These are phyloP conservation scores for Platichthys stellatus DNA, from an alignment of 2,113 vertebrate genomes.

Conservation along the genomic window DNA sequence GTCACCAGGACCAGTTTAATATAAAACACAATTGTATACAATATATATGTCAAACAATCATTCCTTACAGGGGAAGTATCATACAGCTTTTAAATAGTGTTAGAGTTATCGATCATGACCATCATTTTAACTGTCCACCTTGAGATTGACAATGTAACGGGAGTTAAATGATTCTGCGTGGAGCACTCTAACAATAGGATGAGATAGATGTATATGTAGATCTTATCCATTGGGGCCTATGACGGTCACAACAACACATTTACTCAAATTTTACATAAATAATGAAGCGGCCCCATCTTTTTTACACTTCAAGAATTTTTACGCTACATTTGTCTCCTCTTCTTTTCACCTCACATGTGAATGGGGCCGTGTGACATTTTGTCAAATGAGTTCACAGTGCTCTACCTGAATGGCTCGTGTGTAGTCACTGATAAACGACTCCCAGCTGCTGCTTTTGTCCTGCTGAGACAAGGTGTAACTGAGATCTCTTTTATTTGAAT, in stretches of 20 bases:
- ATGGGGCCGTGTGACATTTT: neutral
- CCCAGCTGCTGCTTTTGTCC: conserved; percentile 21
- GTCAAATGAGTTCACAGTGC: neutral
- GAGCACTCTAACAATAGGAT: too few relatives aligned
- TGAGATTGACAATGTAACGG: neutral
- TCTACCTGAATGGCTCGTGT: neutral
- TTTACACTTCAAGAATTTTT: neutral
- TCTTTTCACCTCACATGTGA: neutral
- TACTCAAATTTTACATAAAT: neutral
- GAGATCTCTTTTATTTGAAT: neutral
- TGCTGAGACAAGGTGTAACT: conserved; percentile 9
- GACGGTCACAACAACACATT: neutral
- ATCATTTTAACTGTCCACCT: neutral
- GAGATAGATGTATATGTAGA: neutral
- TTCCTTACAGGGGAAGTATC: too few relatives aligned
- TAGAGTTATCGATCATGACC: too few relatives aligned
- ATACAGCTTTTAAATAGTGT: too few relatives aligned
- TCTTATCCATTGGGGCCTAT: neutral
- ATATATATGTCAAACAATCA: too few relatives aligned
- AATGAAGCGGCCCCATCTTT: neutral
- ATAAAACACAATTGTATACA: too few relatives aligned
- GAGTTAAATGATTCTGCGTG: too few relatives aligned
- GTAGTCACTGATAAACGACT: conserved; percentile 16
- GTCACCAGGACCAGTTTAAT: too few relatives aligned
- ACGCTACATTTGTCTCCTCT: neutral